Conservation (phyloP, 1,140 invertebrate genomes). For the Homarus americanus region DNA sequence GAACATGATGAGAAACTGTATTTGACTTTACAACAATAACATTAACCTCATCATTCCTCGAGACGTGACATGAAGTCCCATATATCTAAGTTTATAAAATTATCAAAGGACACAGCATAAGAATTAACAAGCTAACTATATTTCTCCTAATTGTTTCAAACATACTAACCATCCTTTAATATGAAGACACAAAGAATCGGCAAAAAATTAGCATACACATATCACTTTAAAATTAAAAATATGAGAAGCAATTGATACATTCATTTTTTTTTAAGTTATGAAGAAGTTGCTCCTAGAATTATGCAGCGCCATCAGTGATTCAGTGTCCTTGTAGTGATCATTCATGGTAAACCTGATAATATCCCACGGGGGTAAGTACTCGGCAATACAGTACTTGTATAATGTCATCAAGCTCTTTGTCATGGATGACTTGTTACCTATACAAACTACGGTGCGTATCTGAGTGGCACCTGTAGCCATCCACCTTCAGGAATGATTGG, state of each 20-base stretch:
- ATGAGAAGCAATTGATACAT: constrained; percentile 41
- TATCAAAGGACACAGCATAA: constrained; percentile 49
- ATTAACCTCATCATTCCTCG: constrained; percentile 7
- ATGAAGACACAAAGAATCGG: constrained; percentile 18
- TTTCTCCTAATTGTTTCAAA: constrained; percentile 14
- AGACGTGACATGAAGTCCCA: constrained; percentile 14
- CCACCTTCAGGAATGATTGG: too few species aligned
- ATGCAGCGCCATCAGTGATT: not conserved
- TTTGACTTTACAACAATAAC: constrained; percentile 13
- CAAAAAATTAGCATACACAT: constrained; percentile 32
- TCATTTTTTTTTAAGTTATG: constrained; percentile 14
- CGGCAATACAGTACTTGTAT: too few species aligned
- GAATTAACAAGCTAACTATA: constrained; percentile 31
- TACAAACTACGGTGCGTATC: too few species aligned
- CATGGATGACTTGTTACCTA: too few species aligned
- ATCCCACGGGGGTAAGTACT: not conserved
- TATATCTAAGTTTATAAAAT: constrained; percentile 48
- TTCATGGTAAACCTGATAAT: too few species aligned
- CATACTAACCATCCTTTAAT: constrained; percentile 23
- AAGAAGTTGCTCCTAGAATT: not conserved
- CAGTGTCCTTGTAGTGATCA: too few species aligned
- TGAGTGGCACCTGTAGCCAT: too few species aligned
- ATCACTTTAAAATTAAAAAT: constrained; percentile 34
- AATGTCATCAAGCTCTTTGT: too few species aligned
- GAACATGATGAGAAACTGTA: constrained; percentile 27